Conservation (phyloP, 2,888 invertebrate species). For the Frankliniella fusca region DNA sequence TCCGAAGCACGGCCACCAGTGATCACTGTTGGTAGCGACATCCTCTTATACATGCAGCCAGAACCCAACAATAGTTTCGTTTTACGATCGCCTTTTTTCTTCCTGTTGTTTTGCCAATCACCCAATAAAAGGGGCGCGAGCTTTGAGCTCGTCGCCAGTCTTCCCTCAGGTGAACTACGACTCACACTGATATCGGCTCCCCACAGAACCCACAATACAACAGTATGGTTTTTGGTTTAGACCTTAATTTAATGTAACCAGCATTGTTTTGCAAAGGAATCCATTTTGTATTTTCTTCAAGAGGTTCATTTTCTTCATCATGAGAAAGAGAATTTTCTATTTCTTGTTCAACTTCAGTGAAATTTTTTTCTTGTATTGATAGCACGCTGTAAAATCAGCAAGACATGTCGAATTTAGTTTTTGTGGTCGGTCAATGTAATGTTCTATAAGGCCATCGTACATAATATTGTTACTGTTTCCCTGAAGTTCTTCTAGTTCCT, state of each 20-base stretch:
- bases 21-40: too few species aligned
- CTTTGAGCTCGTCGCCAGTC: too few species aligned
- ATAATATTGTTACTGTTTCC: slow-evolving; percentile 25
- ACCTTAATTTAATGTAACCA: slow-evolving; percentile 16
- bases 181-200: too few species aligned
- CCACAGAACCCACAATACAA: too few species aligned
- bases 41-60: too few species aligned
- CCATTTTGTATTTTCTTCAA: background rate
- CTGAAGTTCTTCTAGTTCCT: background rate
- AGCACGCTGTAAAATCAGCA: slow-evolving; percentile 40
- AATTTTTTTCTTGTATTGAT: slow-evolving; percentile 30
- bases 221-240: slow-evolving; percentile 33
- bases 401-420: slow-evolving; percentile 39
- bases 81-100: too few species aligned
- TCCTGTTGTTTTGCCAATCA: too few species aligned
- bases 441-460: slow-evolving; percentile 38
- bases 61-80: too few species aligned
- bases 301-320: slow-evolving; percentile 1
- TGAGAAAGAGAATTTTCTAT: background rate
- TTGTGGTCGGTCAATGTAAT: slow-evolving; percentile 40
- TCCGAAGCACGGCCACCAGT: too few species aligned
- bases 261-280: background rate
- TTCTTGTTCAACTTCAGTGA: background rate
- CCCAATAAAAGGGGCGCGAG: too few species aligned
- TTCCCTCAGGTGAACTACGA: too few species aligned